Evolutionary conservation across 2,888 invertebrate genomes (phyloP).

Genomic region (Perizoma affinitatum): DNA sequence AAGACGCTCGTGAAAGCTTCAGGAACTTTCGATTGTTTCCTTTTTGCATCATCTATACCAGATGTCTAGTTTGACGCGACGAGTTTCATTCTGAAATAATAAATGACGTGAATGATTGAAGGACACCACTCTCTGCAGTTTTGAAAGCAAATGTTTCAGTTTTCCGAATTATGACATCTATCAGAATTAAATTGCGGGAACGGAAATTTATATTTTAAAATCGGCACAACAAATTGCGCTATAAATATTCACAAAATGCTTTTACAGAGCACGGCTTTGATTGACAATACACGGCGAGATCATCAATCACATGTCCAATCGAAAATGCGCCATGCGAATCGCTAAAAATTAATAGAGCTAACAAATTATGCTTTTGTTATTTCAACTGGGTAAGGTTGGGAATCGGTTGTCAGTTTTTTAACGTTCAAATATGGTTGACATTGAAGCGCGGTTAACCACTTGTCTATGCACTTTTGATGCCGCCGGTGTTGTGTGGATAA

Average conservation of each 20-base stretch:
- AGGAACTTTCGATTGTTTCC: conserved; percentile 63
- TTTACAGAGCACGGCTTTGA: conserved; percentile 69
- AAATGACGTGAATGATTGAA: conserved; percentile 81
- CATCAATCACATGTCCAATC: conserved; percentile 72
- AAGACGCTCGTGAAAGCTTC: conserved; percentile 75
- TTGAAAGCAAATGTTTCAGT: conserved; percentile 60
- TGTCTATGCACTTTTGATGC: conserved; percentile 73
- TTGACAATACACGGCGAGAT: conserved; percentile 73
- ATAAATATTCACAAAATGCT: conserved; percentile 80
- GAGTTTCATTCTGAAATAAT: conserved; percentile 77
- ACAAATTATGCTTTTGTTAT: conserved; percentile 30
- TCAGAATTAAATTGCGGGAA: conserved; percentile 60
- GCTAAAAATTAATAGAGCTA: conserved; percentile 51
- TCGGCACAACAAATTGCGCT: conserved; percentile 56
- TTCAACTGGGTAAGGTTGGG: conserved; percentile 31
- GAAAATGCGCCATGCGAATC: conserved; percentile 52
- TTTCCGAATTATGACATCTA: conserved; percentile 54
- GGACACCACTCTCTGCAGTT: conserved; percentile 56
- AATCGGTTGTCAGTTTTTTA: conserved; percentile 29
- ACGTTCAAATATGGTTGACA: conserved; percentile 30
- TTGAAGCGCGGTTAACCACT: conserved; percentile 53
- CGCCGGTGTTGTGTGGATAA: conserved; percentile 43
- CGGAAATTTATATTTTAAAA: conserved; percentile 64
- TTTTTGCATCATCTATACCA: conserved; percentile 74
- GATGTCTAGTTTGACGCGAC: conserved; percentile 74